phyloP scores from a whole-genome alignment of 1,140 invertebrate genomes.

The Procambarus clarkii region DNA sequence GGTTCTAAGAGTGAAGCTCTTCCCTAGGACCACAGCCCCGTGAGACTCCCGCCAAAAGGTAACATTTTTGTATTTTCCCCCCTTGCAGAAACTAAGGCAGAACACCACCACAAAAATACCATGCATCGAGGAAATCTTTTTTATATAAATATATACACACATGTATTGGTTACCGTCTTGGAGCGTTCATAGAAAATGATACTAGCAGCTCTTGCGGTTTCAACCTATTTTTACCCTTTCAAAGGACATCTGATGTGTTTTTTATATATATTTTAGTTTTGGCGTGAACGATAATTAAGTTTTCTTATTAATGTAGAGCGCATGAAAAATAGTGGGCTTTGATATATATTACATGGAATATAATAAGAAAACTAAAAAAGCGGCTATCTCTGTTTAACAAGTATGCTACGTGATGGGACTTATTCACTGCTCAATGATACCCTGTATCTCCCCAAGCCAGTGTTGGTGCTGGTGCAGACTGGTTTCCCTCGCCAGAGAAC shows the following conservation, averaged over 20 bases:
- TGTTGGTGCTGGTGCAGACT: conserved; percentile 25
- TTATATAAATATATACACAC: no score
- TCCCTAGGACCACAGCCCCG: no score
- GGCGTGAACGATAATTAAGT: conserved; percentile 16
- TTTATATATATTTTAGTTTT: background rate
- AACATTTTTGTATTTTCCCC: no score
- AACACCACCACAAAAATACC: no score
- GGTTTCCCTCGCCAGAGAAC: conserved; percentile 30
- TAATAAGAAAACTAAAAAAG: conserved; percentile 56
- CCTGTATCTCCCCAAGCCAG: conserved; percentile 39
- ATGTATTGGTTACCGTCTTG: no score
- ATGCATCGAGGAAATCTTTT: no score
- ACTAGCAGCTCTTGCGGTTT: background rate
- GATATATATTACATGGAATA: conserved; percentile 62
- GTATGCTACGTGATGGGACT: conserved; percentile 63
- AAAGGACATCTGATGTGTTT: background rate
- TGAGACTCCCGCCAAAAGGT: no score
- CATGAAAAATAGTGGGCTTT: conserved; percentile 69
- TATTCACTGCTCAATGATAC: conserved; percentile 60
- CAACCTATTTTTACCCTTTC: background rate
- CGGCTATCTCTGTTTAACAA: conserved; percentile 63
- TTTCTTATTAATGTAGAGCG: conserved; percentile 55
- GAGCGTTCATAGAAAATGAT: no score
- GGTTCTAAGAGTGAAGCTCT: no score
- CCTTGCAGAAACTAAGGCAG: no score